These are phyloP conservation scores for Pan troglodytes DNA, from an alignment of 2,113 vertebrate genomes.

Conservation along the genomic window NHGRI_mPanTro3-v2.1_pri NC_072404.2:165496501-165497000, in stretches of 20 bases:
- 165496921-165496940: not conserved
- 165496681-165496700: not conserved
- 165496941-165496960: fast-evolving
- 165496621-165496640: not conserved
- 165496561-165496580: fast-evolving
- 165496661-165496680: not conserved
- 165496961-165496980: fast-evolving
- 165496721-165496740: not conserved
- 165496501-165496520: fast-evolving
- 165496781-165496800: fast-evolving
- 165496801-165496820: fast-evolving
- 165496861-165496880: constrained; percentile 50
- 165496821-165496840: not conserved
- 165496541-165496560: not conserved
- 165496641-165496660: constrained; percentile 49
- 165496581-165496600: fast-evolving
- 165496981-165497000: not conserved
- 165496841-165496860: not conserved
- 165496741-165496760: not conserved
- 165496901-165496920: not conserved
- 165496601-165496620: fast-evolving
- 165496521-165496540: not conserved
- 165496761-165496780: not conserved
- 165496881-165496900: not conserved
- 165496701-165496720: not conserved